phyloP scores from a whole-genome alignment of 2,888 invertebrate species.

The Lumbricus terrestris region DNA sequence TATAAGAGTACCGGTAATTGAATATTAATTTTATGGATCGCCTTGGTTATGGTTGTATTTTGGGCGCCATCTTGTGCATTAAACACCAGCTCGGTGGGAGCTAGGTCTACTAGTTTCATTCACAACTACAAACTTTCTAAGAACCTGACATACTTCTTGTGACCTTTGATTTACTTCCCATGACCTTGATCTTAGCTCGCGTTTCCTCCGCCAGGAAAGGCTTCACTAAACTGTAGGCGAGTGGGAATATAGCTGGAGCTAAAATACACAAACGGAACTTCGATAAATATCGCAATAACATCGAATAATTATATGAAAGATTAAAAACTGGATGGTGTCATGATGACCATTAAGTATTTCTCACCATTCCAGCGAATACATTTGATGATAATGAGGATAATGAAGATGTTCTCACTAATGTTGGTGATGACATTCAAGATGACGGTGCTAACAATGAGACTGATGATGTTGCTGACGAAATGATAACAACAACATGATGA shows the following conservation, averaged over 20 bases:
- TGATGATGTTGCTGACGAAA: background rate
- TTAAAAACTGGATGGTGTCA: background rate
- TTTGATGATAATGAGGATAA: background rate
- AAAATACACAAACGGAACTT: background rate
- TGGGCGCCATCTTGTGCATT: no score
- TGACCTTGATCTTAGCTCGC: slow-evolving; percentile 81
- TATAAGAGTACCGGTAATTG: no score
- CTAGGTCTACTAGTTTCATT: no score
- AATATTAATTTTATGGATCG: no score
- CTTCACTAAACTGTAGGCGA: slow-evolving; percentile 81
- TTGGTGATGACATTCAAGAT: background rate
- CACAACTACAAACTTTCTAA: no score
- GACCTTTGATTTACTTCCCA: slow-evolving; percentile 66
- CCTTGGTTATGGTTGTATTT: no score
- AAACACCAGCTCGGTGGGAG: no score
- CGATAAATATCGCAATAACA: background rate
- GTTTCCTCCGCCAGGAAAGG: slow-evolving; percentile 88
- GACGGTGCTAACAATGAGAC: background rate
- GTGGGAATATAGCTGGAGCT: slow-evolving; percentile 59
- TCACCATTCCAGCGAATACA: background rate
- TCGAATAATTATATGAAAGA: no score
- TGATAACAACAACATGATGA: no score
- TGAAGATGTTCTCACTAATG: background rate
- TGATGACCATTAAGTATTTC: background rate
- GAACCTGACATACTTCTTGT: background rate